Base-by-base conservation (phyloP, 2,113 vertebrate genomes). In the Ammodytes marinus region DNA sequence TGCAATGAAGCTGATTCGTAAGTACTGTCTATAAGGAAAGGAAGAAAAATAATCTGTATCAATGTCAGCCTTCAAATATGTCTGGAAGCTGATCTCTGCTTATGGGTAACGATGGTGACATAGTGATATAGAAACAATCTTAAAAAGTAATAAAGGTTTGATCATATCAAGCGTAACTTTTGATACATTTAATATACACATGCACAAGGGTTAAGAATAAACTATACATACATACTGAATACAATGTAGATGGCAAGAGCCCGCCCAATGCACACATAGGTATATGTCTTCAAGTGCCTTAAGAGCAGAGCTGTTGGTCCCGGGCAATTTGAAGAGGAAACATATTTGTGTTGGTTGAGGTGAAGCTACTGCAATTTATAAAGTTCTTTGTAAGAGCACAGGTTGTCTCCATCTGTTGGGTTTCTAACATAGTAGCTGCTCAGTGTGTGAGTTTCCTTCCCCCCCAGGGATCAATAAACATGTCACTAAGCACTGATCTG, bases 1-100 rank as follows among this genome's bases (percentile, higher is more conserved):
- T 85, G 88, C 76, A 93, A 93, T 91, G 66, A 66, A 87, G 81
- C 74, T 46, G 72, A 75, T 83, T 79, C 74, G 72, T 79, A 74
- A 61, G 61, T 60, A 77, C 49, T 66, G 40, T 74, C 74, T 55
- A 63, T 58, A 42, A 58, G 14, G 57, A 49, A 42, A 81, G 40
- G 65, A 55, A 39, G 43, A 53, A 67, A 77, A 84, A 85, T 63
- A 27, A 77, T 76, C 50, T 58, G 57, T 40, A 19, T 45, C 8
- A 13, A 0, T 53, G 53, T 75, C 49, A 54, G 5, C 53, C 46
- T 49, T 46, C 17, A 11, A 40, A 79, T 9, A 42, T 35, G 42
- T 14, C 17, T 27, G 27, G 3, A 79, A 67, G 69, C 46, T 73
- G 15, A 43, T 53, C 3, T 46, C 17, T 5, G 17, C 42, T 66